Percentiles rank a stretch among this genome's conserved stretches.
Evolutionary conservation across 2,113 vertebrate species (phyloP).

Genomic region (Osmerus eperlanus): DNA sequence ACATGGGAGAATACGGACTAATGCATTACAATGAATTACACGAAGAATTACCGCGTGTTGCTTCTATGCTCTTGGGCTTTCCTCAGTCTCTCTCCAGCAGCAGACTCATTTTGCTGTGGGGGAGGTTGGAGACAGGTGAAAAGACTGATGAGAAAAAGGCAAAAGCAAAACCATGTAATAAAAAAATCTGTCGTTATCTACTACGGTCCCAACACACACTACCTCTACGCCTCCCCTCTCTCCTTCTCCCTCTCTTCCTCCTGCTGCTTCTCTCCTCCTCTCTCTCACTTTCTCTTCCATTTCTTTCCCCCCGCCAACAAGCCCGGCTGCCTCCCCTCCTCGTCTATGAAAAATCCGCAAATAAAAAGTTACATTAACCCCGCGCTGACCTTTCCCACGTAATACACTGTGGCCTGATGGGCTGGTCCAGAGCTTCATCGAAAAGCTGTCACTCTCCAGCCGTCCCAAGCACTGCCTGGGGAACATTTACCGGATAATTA

Average conservation of each 20-base stretch:
- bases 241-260: constrained; percentile 58
- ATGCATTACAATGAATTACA: constrained; percentile 50
- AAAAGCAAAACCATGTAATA: constrained; percentile 59
- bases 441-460: constrained; percentile 94
- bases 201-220: constrained; percentile 34
- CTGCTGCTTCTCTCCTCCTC: constrained; percentile 67
- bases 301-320: constrained; percentile 54
- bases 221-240: constrained; percentile 61
- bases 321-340: constrained; percentile 72
- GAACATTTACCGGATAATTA: constrained; percentile 99
- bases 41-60: constrained; percentile 22
- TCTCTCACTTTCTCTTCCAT: constrained; percentile 48
- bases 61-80: constrained; percentile 28
- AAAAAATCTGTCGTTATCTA: constrained; percentile 54
- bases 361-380: constrained; percentile 99
- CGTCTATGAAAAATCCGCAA: constrained; percentile 99
- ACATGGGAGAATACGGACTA: constrained; percentile 46
- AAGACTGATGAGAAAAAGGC: constrained; percentile 48
- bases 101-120: constrained; percentile 2
- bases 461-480: constrained; percentile 96
- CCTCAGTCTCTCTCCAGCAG: constrained; percentile 41
- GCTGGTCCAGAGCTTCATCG: constrained; percentile 85
- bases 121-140: constrained; percentile 15
- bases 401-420: constrained; percentile 98
- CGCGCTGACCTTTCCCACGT: constrained; percentile 93